Percentiles rank a stretch among this genome's conserved stretches.
Evolutionary conservation across 1,140 invertebrate genomes (phyloP).

Genomic region (Penaeus japonicus): DNA sequence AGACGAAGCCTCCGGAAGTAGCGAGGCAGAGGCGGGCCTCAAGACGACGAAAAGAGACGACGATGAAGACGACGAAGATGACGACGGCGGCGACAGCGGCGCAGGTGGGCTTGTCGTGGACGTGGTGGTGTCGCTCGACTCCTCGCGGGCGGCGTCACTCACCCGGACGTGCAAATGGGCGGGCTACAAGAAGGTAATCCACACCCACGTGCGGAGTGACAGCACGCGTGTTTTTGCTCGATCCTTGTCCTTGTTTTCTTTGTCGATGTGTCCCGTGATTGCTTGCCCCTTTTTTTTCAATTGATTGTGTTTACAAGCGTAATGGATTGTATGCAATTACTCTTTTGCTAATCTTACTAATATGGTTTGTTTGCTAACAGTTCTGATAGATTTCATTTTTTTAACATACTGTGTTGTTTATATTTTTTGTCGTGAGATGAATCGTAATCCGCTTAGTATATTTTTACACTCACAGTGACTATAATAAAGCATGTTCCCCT

Average conservation of each 20-base stretch:
- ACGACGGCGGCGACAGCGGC: not conserved
- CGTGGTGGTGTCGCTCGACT: conserved; percentile 14
- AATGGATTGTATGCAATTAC: too few species aligned
- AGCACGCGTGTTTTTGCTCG: not conserved
- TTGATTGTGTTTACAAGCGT: too few species aligned
- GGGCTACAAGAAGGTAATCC: conserved; percentile 27
- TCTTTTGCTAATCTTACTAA: too few species aligned
- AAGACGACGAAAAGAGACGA: not conserved
- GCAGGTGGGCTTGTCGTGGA: not conserved
- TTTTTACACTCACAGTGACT: not conserved
- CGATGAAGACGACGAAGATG: not conserved
- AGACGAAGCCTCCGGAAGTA: not conserved
- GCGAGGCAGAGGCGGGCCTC: not conserved
- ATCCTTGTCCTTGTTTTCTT: not conserved
- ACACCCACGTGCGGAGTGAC: not conserved
- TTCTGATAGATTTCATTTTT: too few species aligned
- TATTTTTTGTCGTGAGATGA: too few species aligned
- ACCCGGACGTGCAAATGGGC: conserved; percentile 28
- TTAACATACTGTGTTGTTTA: too few species aligned
- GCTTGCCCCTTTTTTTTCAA: not conserved
- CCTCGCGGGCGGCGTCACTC: conserved; percentile 19
- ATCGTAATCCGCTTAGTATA: not conserved
- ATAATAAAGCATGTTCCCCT: not conserved
- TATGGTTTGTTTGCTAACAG: too few species aligned
- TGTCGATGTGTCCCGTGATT: not conserved